These are phyloP conservation scores for Isoperla grammatica DNA, from an alignment of 2,888 invertebrate species.

Conservation along the genomic window DNA sequence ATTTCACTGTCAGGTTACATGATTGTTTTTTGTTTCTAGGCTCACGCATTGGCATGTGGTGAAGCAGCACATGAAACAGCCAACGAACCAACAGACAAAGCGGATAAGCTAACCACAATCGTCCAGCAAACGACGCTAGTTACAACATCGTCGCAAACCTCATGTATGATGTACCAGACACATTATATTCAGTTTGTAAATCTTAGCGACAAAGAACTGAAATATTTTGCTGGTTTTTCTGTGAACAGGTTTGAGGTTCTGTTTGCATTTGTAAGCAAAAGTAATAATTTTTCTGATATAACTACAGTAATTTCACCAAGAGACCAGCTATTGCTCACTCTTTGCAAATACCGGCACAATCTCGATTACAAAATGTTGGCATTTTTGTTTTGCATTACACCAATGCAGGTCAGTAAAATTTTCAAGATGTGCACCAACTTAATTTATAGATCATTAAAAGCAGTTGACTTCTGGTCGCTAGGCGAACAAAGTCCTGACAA, in stretches of 20 bases:
- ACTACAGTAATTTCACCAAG: neutral
- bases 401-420: neutral
- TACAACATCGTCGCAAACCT: neutral
- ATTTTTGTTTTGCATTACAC: neutral
- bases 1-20: too few species aligned
- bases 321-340: neutral
- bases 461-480: neutral
- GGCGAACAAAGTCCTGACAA: neutral
- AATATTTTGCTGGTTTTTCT: neutral
- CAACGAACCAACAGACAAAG: neutral
- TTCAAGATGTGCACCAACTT: neutral
- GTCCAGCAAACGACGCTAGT: neutral
- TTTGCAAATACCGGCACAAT: neutral
- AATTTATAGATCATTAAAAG: neutral
- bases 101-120: neutral
- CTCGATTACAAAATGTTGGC: neutral
- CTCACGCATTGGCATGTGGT: neutral
- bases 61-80: neutral
- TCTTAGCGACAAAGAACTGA: neutral
- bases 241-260: neutral
- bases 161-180: neutral
- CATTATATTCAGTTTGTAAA: neutral
- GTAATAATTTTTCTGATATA: neutral
- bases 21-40: too few species aligned
- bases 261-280: neutral